Evolutionary conservation across 2,888 invertebrate genomes (phyloP), one percentile per base, ranked within the genome.

Genomic region (Drosophila lutescens): DNA sequence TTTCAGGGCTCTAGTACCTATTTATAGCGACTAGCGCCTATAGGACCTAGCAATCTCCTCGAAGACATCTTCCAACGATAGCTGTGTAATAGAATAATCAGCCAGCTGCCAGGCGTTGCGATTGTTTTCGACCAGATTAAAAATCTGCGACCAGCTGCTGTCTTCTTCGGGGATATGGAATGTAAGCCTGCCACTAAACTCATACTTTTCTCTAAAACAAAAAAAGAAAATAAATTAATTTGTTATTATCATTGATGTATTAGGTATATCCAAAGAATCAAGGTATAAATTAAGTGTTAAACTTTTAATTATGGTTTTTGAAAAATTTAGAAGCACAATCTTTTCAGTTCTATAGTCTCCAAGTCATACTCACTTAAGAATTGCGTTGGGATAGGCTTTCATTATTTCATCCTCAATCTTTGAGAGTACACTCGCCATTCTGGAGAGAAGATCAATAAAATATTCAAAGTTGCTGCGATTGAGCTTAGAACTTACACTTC

Each of bases 31-130:
- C n/a, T n/a, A n/a, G n/a, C n/a, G n/a, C n/a, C n/a, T n/a, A n/a
- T n/a, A n/a, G n/a, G n/a, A n/a, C n/a, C n/a, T n/a, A n/a, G n/a
- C n/a, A 23, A 61, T 66, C 26, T 61, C 49, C 7, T 36, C 12
- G 30, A 66, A 66, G 1, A 62, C 49, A 13, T 50, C 30, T 4
- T 67, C 62, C 15, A 62, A 20, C 6, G 49, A 30, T 20, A 36
- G 32, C 13, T 67, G 66, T 15, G 43, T 17, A n/a, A 61, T 13
- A 0, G 49, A 49, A 20, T 62, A 62, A 20, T 67, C 62, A 7
- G 4, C 12, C 32, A 62, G 4, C 7, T 43, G 12, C 61, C 61
- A 66, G 1, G 46, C 3, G 4, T 5, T 8, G 8, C 38, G 63
- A 15, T 63, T 38, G 2, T 3, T 13, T 7, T 67, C 62, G 7